Conservation (phyloP, 2,113 vertebrate genomes). For the Cinclus mexicanus region DNA sequence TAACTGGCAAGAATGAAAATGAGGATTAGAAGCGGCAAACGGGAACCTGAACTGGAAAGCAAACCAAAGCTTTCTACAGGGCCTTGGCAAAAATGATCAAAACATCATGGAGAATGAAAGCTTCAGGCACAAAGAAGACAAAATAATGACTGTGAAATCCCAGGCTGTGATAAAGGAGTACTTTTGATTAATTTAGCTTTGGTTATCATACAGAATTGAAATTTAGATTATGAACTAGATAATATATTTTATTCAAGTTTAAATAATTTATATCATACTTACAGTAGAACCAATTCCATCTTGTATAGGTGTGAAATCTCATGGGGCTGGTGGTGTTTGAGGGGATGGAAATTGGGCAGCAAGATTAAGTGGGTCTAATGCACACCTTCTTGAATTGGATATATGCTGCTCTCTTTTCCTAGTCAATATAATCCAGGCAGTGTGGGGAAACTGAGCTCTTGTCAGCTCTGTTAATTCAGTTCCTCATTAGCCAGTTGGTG, state of each 20-base stretch:
- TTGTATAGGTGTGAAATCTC: not conserved
- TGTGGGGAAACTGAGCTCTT: not conserved
- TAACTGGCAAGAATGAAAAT: slow-evolving; percentile 58
- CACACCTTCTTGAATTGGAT: not conserved
- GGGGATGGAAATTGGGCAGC: not conserved
- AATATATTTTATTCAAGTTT: not conserved
- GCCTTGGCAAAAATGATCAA: slow-evolving; percentile 49
- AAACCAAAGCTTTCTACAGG: slow-evolving; percentile 54
- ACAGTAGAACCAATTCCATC: not conserved
- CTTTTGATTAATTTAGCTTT: not conserved
- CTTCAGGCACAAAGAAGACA: not conserved
- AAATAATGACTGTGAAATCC: slow-evolving; percentile 13
- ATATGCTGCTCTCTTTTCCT: not conserved
- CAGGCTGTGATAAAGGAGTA: not conserved
- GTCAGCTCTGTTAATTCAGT: not conserved
- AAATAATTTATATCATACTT: not conserved
- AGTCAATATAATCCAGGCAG: not conserved
- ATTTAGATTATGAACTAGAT: not conserved
- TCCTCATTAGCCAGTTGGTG: not conserved
- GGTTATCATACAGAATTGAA: not conserved
- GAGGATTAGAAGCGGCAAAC: slow-evolving; percentile 47
- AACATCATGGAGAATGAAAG: not conserved
- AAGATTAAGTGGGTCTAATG: not conserved
- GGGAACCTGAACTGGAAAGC: slow-evolving; percentile 52
- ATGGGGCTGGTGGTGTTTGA: not conserved